These are phyloP conservation scores for Hyperoplus lanceolatus DNA, from an alignment of 2,797 vertebrate genomes.

Conservation along the genomic window DNA sequence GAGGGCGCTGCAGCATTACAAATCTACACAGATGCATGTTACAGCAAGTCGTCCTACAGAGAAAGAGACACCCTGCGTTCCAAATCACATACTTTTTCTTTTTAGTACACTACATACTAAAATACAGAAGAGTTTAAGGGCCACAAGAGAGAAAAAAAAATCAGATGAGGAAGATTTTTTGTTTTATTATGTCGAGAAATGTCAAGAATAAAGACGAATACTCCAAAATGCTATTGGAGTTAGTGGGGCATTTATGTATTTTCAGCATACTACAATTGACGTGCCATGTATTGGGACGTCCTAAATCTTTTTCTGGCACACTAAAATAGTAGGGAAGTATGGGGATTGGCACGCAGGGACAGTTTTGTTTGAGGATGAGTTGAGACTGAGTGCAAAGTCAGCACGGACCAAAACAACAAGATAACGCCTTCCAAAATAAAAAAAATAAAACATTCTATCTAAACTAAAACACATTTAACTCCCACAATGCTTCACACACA, in stretches of 20 bases:
- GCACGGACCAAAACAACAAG: not conserved
- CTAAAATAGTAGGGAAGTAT: not conserved
- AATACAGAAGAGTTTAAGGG: too few species aligned
- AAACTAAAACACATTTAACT: constrained; percentile 4
- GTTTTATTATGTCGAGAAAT: too few species aligned
- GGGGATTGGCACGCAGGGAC: not conserved
- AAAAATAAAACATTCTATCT: not conserved
- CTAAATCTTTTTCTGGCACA: too few species aligned
- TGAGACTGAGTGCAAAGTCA: constrained; percentile 26
- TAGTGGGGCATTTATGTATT: too few species aligned
- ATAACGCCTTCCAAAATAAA: not conserved
- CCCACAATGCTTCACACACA: not conserved
- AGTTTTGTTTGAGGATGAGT: constrained; percentile 25
- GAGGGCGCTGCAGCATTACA: constrained; percentile 14
- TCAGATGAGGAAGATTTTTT: too few species aligned
- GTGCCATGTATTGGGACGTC: too few species aligned
- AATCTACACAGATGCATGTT: accelerated
- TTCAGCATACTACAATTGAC: too few species aligned
- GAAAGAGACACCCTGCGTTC: not conserved
- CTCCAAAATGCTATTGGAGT: too few species aligned
- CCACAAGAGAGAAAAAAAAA: too few species aligned
- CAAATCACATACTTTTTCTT: too few species aligned
- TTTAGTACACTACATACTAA: too few species aligned
- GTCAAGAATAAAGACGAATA: too few species aligned
- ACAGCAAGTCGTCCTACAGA: constrained; percentile 34